Conservation (phyloP, 2,888 invertebrate species). For the Tiphia femorata region DNA sequence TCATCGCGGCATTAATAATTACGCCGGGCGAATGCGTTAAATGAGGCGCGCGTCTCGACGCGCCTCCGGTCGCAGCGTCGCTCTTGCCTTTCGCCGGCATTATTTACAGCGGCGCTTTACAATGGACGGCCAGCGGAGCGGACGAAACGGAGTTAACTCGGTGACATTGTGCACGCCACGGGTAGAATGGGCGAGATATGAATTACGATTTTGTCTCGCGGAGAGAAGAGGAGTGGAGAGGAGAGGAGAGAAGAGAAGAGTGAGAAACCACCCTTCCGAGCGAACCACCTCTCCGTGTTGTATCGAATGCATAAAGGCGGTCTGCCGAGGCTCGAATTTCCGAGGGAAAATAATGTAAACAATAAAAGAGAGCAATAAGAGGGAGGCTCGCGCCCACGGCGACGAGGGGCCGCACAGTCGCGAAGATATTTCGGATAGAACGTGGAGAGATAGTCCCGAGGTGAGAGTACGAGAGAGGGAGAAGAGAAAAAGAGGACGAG, state of each 20-base stretch:
- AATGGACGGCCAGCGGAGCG: conserved; percentile 24
- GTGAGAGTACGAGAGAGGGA: background rate
- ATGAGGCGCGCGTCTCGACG: conserved; percentile 37
- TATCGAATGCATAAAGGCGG: background rate
- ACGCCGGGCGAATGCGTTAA: conserved; percentile 36
- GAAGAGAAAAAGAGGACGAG: too few species aligned
- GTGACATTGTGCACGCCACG: background rate
- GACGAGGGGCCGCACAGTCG: background rate
- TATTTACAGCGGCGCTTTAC: conserved; percentile 37
- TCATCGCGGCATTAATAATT: conserved; percentile 46
- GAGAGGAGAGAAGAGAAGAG: too few species aligned
- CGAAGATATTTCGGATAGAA: background rate
- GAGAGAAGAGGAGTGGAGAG: too few species aligned
- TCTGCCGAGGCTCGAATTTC: background rate
- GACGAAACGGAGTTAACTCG: conserved; percentile 19
- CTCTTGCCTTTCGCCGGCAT: conserved; percentile 33
- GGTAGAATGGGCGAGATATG: background rate
- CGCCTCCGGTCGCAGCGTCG: conserved; percentile 1
- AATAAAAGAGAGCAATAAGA: background rate
- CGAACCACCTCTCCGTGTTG: background rate
- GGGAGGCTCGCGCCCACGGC: background rate
- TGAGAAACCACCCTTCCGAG: background rate
- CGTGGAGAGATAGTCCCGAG: background rate
- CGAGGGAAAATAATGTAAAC: background rate
- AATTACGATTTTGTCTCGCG: background rate